These are phyloP conservation scores for Cervus canadensis DNA, from an alignment of 2,113 vertebrate genomes.

Conservation along the genomic window DNA sequence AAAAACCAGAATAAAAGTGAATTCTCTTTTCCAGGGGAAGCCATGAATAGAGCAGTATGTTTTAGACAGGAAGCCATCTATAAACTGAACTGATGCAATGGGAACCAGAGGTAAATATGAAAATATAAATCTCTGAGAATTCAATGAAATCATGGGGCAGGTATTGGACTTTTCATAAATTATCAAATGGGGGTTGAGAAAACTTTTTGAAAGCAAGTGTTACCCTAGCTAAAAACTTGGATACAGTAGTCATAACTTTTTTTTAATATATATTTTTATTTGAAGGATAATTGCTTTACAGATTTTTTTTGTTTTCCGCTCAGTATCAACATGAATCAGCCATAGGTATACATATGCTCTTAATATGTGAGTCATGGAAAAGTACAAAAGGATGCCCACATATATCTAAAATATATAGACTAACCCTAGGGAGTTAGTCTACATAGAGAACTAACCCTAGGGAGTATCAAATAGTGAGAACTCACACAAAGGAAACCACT, in stretches of 20 bases:
- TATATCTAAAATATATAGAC: not conserved
- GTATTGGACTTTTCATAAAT: not conserved
- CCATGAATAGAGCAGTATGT: not conserved
- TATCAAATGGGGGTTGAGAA: not conserved
- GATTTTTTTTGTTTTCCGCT: not conserved
- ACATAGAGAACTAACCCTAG: not conserved
- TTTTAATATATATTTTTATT: not conserved
- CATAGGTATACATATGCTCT: not conserved
- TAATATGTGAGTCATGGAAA: not conserved
- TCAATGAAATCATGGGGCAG: not conserved
- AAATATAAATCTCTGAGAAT: not conserved
- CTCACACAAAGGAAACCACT: not conserved
- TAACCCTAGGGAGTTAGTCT: not conserved
- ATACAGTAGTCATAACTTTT: not conserved
- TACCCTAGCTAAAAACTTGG: not conserved
- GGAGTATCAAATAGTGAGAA: not conserved
- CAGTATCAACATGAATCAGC: not conserved
- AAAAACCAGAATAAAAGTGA: not conserved
- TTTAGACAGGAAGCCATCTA: not conserved
- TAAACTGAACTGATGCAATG: not conserved
- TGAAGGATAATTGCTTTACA: not conserved
- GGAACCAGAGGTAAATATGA: not conserved
- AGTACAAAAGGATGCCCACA: not conserved
- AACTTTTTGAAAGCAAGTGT: not conserved
- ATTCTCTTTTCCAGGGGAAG: not conserved